Base-by-base conservation (phyloP, 2,797 vertebrate genomes). In the Aratinga solstitialis region DNA sequence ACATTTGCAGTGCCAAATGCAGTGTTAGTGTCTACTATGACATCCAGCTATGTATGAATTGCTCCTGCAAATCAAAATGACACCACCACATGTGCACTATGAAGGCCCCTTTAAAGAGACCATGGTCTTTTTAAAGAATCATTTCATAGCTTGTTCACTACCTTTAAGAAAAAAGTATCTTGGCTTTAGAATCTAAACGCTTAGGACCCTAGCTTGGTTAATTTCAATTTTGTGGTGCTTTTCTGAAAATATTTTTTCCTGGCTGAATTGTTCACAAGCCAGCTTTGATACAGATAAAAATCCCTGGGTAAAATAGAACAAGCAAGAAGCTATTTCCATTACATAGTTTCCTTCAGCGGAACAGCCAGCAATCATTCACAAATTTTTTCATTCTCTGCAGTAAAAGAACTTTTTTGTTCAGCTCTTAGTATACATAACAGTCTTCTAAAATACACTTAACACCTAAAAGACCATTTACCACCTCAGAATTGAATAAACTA, bases 61-160 rank as follows among this genome's bases (percentile, higher is more conserved):
- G 51, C 13, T 73, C 66, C 17, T 43, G 36, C 36, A 76, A 90
- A 76, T 54, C 24, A 56, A 59, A 90, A 67, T 73, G 0, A 32
- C 0, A 2, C 24, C 65, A 77, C 59, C 3, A 50, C 0, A 0
- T 27, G 27, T 73, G 43, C 20, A 18, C 15, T 61, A 7, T 9
- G 2, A 23, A 11, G 24, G 12, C 10, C 29, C 7, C 20, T 84
- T 84, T 43, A 24, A 59, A 90, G 61, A 13, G 27, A 53, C 23
- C 4, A 21, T 21, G 18, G 24, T 80, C 40, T n/a, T 63, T 79
- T 43, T 13, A 38, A 50, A 50, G 27, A 45, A 5, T 62, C 13
- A 8, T 50, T 84, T 59, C 43, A 32, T 75, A 50, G n/a, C 36
- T 42, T 74, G 38, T 66, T 76, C 23, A n/a, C 20, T 59, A 3